phyloP scores from a whole-genome alignment of 2,797 vertebrate species.

The Spinus olivaceus region DNA sequence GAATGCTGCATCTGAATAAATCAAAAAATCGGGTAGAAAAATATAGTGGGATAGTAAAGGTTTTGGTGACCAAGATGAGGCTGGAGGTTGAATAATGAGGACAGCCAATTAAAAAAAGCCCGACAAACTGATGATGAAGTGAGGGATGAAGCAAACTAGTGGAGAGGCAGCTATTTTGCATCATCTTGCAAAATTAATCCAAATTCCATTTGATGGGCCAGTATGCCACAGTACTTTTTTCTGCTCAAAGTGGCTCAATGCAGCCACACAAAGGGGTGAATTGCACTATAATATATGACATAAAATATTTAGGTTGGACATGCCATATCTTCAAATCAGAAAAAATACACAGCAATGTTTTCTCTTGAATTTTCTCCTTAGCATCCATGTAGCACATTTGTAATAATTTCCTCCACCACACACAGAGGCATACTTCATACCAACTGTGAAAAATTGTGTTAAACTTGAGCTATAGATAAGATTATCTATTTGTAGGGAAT shows the following conservation, averaged over 20 bases:
- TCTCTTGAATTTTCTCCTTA: slow-evolving; percentile 9
- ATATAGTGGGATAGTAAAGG: neutral
- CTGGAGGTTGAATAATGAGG: neutral
- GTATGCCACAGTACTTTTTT: neutral
- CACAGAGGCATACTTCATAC: neutral
- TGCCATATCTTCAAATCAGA: slow-evolving; percentile 2
- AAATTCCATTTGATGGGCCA: neutral
- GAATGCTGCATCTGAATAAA: neutral
- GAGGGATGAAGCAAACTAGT: neutral
- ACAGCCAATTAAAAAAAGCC: neutral
- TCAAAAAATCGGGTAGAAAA: neutral
- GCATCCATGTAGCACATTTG: neutral
- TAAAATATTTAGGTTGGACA: neutral
- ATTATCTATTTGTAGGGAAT: neutral
- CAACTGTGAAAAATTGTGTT: slow-evolving; percentile 10
- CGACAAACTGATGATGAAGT: neutral
- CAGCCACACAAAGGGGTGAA: neutral
- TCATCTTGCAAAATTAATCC: neutral
- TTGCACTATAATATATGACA: neutral
- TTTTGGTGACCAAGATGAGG: neutral
- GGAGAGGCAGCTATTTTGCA: neutral
- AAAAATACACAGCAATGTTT: slow-evolving; percentile 10
- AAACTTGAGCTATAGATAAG: slow-evolving; percentile 8
- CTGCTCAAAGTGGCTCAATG: neutral
- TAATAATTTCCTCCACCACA: neutral